Percentiles rank a stretch among this genome's conserved stretches.
phyloP scores from a whole-genome alignment of 1,140 invertebrate genomes.

The Drosophila rufa region DNA sequence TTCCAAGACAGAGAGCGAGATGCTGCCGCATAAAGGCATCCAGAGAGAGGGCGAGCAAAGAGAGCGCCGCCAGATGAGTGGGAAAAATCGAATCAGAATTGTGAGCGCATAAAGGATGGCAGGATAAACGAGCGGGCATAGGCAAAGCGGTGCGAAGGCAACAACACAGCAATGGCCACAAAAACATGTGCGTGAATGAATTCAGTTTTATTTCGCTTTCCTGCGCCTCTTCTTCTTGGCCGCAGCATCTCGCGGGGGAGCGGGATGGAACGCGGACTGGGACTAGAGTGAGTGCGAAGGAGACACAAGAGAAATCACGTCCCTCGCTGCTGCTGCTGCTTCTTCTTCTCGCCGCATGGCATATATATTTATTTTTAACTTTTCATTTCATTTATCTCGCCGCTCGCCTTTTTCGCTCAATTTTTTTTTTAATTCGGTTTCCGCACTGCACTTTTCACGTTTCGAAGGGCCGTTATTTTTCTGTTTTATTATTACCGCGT shows the following conservation, averaged over 20 bases:
- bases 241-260: slow-evolving; percentile 29
- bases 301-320: slow-evolving; percentile 78
- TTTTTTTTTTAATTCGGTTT: slow-evolving; percentile 13
- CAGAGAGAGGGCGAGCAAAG: slow-evolving; percentile 8
- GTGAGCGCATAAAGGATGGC: slow-evolving; percentile 63
- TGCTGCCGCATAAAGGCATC: slow-evolving; percentile 31
- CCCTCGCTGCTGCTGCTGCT: slow-evolving; percentile 36
- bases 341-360: slow-evolving; percentile 58
- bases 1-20: slow-evolving; percentile 19
- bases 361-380: slow-evolving; percentile 83
- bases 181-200: slow-evolving; percentile 70
- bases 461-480: slow-evolving; percentile 8
- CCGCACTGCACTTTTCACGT: slow-evolving; percentile 44
- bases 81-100: slow-evolving; percentile 81
- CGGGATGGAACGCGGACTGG: background rate
- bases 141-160: slow-evolving; percentile 39
- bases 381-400: slow-evolving; percentile 81
- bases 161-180: slow-evolving; percentile 59
- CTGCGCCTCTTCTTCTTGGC: slow-evolving; percentile 2
- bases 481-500: slow-evolving; percentile 39
- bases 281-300: slow-evolving; percentile 28
- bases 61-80: slow-evolving; percentile 43
- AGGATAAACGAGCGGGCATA: slow-evolving; percentile 67
- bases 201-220: slow-evolving; percentile 35
- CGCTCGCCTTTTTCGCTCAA: slow-evolving; percentile 30